Base-by-base conservation (phyloP, 2,113 vertebrate species). In the Charina bottae region DNA sequence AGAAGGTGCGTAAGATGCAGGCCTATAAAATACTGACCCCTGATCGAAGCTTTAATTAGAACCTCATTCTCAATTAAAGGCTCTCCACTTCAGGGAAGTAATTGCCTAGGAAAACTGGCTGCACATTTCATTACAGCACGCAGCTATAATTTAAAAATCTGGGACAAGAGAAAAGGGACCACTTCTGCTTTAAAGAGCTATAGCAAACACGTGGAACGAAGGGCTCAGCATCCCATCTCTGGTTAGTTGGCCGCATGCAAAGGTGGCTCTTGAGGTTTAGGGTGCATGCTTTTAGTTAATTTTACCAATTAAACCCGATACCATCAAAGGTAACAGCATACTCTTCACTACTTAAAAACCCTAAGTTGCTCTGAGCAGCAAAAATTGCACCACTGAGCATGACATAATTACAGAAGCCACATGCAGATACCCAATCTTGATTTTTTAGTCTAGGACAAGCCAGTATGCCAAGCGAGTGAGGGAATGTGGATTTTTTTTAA, bases 31-130 rank as follows among this genome's bases (percentile, higher is more conserved):
- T 21, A 33, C 37, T 95, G 88, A 93, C 58, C 12, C 94, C 84
- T 89, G 78, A 85, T 55, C 5, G 3, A 91, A 55, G 6, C 91
- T 90, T 92, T 95, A 94, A 94, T 94, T 95, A 92, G 93, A 90
- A 94, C 55, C 21, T 42, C 1, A 83, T 53, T 78, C 87, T 90
- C 83, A 42, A 15, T 92, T 93, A 90, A 96, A 96, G 89, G 90
- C 23, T n/a, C 49, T n/a, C 0, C 4, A 21, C 3, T 93, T 95
- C 26, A 28, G 90, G 83, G 12, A 95, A 33, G 9, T 88, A 62
- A 89, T 60, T 93, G 64, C 17, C 37, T 55, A 28, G 64, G 72
- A 89, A 46, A 88, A 42, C 87, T 93, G 28, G 28, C n/a, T 90
- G 49, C 42, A 59, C 37, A 60, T 46, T 93, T 93, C 93, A 87